Evolutionary conservation across 2,113 vertebrate genomes (phyloP), one percentile per base, ranked within the genome.

Genomic region (Trichomycterus rosablanca): DNA sequence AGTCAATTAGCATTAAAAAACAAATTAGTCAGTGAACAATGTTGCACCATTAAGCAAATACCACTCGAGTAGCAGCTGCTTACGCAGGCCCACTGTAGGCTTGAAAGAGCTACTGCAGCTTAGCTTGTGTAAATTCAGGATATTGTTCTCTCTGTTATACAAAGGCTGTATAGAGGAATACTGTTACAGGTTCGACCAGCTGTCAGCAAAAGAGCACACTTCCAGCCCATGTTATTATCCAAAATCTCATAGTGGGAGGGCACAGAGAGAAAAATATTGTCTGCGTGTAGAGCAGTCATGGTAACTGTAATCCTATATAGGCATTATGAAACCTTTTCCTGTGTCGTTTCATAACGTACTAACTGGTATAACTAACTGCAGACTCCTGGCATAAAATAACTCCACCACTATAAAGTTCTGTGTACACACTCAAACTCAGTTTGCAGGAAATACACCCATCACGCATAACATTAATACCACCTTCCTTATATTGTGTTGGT

Each of bases 141-240:
- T 55, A 53, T 53, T 40, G 55, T 18, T 52, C 16, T 66, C 45
- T 73, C 45, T 73, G 30, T 63, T 59, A 70, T 63, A 73, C 66
- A 63, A 59, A 55, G 60, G 42, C 44, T 55, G 50, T 3, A 69
- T 66, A 76, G 71, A 63, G 68, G 51, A 74, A 50, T 86, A 78
- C 28, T 24, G 78, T 87, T 88, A 78, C 83, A 75, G 66, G 45
- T 49, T 28, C 51, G 48, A 66, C 66, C 66, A 71, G 70, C 58
- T 63, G 32, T 73, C 58, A 48, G 50, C 80, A 75, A 75, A 81
- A 75, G 67, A 67, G 69, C 34, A 54, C n/a, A n/a, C n/a, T 77
- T 81, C 60, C 74, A 78, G 79, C 71, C 75, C 78, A 78, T 76
- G 70, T 74, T 68, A 81, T 86, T 86, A 80, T 80, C n/a, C 70